Evolutionary conservation across 2,797 vertebrate genomes (phyloP), one percentile per base, ranked within the genome.

Genomic region (Loris lydekkerianus): DNA sequence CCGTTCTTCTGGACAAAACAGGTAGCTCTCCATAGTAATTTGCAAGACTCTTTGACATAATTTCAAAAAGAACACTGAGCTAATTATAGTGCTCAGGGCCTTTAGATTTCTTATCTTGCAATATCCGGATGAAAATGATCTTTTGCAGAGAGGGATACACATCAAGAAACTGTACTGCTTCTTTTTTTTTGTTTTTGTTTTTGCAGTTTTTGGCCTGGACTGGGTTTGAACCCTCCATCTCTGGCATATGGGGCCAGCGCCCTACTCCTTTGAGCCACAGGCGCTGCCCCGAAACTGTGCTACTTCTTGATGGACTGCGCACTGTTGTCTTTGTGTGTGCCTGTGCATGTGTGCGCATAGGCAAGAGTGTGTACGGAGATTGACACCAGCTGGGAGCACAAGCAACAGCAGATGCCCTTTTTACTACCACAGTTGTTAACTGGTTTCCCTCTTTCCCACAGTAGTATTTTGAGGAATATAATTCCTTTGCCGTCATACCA

Each of bases 341-440:
- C 11, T 21, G 9, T 18, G 27, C 8, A 3, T 21, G 23, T 8
- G 40, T 13, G 61, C 7, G 10, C 29, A 34, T 34, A 27, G 8
- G 53, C n/a, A 58, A 58, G 76, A 37, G 56, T 7, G 53, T 67
- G 17, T 77, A 3, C 21, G 3, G 69, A 8, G 86, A 65, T 67
- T 86, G 88, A 89, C 61, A 95, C 93, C 78, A 77, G 91, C 92
- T 96, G 93, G 85, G 80, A 63, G 46, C 23, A 23, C 63, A 91
- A 21, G 95, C 25, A 89, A 9, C 29, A 83, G 83, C 86, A 96
- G 90, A 93, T 85, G 63, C 88, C 86, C 73, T 95, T 94, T 93
- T 82, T 78, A 96, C 85, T 84, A 75, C 76, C 20, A 0, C 27
- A 63, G 21, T 96, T 94, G 86, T 80, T 92, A 65, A 58, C 80